Conservation (phyloP, 2,888 invertebrate species). For the Chrysolina americana region DNA sequence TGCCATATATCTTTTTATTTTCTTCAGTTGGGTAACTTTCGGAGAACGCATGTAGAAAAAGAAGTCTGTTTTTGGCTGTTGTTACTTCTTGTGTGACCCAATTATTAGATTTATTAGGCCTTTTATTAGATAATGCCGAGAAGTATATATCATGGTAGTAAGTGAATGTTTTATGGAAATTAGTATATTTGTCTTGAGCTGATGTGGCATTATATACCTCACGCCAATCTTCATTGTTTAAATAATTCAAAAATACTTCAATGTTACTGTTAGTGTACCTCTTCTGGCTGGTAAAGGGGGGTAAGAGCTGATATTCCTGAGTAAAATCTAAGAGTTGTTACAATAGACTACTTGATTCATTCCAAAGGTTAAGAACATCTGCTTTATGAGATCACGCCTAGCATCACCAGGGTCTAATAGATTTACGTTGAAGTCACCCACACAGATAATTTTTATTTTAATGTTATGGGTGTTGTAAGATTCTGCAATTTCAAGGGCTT, state of each 20-base stretch:
- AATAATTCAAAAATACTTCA: neutral
- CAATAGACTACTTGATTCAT: neutral
- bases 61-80: neutral
- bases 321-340: neutral
- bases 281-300: neutral
- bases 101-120: neutral
- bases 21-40: neutral
- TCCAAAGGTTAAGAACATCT: neutral
- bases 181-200: neutral
- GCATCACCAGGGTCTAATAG: neutral
- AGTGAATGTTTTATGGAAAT: neutral
- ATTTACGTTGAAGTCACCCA: conserved; percentile 14
- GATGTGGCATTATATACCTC: too few species aligned
- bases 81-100: neutral
- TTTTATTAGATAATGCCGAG: neutral
- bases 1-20: neutral
- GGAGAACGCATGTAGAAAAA: neutral
- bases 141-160: neutral
- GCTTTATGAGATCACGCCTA: neutral
- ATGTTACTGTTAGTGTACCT: neutral
- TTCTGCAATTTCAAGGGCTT: conserved; percentile 10
- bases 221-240: neutral
- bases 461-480: neutral
- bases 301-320: neutral
- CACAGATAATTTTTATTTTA: neutral